phyloP scores from a whole-genome alignment of 2,888 invertebrate species.

The Sicus ferrugineus region DNA sequence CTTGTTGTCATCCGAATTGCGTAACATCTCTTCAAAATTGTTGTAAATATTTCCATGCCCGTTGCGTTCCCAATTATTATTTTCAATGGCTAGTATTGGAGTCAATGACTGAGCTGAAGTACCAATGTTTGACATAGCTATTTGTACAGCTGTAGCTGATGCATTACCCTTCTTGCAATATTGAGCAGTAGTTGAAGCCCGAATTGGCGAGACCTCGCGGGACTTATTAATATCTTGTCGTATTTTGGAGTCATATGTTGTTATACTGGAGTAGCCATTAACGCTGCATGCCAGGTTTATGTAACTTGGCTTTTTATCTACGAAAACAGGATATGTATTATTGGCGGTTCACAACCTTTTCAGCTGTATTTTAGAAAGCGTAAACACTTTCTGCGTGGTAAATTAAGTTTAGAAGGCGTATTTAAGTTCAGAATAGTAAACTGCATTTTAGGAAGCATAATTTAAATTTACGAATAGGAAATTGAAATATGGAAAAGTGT shows the following conservation, averaged over 20 bases:
- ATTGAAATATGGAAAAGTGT: too few species aligned
- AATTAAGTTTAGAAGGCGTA: too few species aligned
- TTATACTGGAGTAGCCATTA: constrained; percentile 87
- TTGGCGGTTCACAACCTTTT: too few species aligned
- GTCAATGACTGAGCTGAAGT: constrained; percentile 1
- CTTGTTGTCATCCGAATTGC: not conserved
- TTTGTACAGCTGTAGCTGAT: constrained; percentile 66
- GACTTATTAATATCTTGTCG: constrained; percentile 78
- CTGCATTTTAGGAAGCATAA: too few species aligned
- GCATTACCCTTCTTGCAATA: constrained; percentile 67
- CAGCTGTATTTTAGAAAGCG: too few species aligned
- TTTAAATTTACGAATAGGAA: too few species aligned
- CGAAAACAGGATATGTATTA: too few species aligned
- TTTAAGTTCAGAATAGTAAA: too few species aligned
- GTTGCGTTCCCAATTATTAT: constrained; percentile 13
- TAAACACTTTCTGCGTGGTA: too few species aligned
- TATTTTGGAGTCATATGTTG: constrained; percentile 84
- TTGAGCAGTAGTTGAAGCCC: constrained; percentile 67
- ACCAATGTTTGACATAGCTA: constrained; percentile 48
- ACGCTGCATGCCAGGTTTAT: constrained; percentile 88
- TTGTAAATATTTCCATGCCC: constrained; percentile 13
- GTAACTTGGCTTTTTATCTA: constrained; percentile 84
- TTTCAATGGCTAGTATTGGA: constrained; percentile 29
- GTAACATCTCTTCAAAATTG: constrained; percentile 26
- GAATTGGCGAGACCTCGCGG: constrained; percentile 75